Evolutionary conservation across 2,113 vertebrate genomes (phyloP), one percentile per base, ranked within the genome.

Genomic region (Buteo buteo): DNA sequence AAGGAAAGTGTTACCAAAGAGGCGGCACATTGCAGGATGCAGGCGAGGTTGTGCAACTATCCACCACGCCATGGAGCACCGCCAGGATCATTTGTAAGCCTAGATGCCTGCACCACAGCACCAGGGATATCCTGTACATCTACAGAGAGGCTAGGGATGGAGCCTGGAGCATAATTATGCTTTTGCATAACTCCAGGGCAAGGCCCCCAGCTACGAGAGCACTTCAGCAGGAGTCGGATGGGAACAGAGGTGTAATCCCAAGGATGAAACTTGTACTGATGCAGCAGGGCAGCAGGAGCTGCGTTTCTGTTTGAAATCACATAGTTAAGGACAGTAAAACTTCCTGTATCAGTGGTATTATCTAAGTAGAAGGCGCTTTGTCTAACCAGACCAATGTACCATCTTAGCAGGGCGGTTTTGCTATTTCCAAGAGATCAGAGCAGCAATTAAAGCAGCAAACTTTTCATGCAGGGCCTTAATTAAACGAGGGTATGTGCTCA

Each of bases 401-500:
- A 49, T 28, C 83, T 32, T 34, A 40, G 80, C 24, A 3, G 69
- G 91, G 82, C 0, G 17, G 73, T 79, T 94, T 65, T 47, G 73
- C 81, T 88, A 2, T 89, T 96, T 91, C 49, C 70, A 94, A 69
- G 65, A 94, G 83, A 97, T 76, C 86, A 93, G 93, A 95, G 94
- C 77, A 87, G 91, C 86, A 97, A 96, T 96, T 94, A 97, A 82
- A 89, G 89, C 83, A 87, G 90, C 83, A 62, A 95, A 91, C 86
- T 91, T 91, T 82, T 81, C 70, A 67, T 82, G 91, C 88, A 82
- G 80, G 82, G 82, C 86, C 74, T 92, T 94, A 90, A 96, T 72
- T 88, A 96, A 96, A 45, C 0, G 1, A 78, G 79, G 71, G 32
- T 57, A 59, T 50, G 59, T 14, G 71, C 72, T 78, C 14, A 32